Conservation (phyloP, 1,140 invertebrate species). For the Dendrolimus kikuchii region DNA sequence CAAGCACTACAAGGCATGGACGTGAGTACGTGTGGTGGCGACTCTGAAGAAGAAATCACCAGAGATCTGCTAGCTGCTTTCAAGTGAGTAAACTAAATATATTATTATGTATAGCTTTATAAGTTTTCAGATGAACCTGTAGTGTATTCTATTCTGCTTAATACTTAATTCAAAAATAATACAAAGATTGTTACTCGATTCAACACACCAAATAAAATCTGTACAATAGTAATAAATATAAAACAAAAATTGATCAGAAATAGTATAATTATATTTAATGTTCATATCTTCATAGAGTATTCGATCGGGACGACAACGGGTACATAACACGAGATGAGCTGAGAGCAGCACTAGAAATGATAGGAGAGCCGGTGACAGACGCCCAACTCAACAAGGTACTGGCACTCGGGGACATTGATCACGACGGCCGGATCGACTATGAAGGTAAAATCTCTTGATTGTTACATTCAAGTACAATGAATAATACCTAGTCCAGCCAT, state of each 20-base stretch:
- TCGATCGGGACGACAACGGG: conserved; percentile 84
- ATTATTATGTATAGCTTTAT: no score
- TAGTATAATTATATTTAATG: no score
- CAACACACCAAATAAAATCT: no score
- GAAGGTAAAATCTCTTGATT: conserved; percentile 73
- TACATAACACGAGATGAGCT: conserved; percentile 85
- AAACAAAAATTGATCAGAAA: no score
- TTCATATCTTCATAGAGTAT: conserved; percentile 70
- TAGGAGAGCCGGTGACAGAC: conserved; percentile 82
- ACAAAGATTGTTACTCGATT: no score
- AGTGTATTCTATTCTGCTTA: no score
- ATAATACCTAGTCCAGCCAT: no score
- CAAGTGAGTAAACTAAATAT: conserved; percentile 57
- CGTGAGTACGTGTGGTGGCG: conserved; percentile 61
- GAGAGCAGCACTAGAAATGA: conserved; percentile 82
- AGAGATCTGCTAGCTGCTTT: conserved; percentile 83
- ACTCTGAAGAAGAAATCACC: conserved; percentile 75
- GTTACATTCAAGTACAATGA: neutral
- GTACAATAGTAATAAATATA: no score
- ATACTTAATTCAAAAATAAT: no score
- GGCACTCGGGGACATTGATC: conserved; percentile 80
- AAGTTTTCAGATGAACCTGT: no score
- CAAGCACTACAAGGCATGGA: conserved; percentile 75
- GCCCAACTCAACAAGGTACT: conserved; percentile 81
- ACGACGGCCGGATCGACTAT: conserved; percentile 84